A percentile compares a stretch with the other conserved stretches of the same genome.
These are phyloP conservation scores for Nomada flava DNA, from an alignment of 2,888 invertebrate species.

Conservation along the genomic window DNA sequence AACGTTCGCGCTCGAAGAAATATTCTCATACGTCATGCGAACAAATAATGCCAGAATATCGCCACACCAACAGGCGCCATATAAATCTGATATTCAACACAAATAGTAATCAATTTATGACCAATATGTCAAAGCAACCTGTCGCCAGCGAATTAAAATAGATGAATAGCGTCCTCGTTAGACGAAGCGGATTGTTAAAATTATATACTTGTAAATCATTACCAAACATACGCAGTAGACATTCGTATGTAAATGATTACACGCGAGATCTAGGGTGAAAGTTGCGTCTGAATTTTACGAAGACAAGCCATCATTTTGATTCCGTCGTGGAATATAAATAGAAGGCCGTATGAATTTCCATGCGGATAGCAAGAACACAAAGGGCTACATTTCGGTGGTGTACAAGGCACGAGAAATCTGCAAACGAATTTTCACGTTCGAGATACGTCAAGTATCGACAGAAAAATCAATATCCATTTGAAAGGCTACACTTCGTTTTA, in stretches of 20 bases:
- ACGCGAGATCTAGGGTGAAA: background rate
- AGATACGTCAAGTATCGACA: constrained; percentile 21
- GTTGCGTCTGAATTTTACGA: constrained; percentile 2
- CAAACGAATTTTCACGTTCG: constrained; percentile 32
- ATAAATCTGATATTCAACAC: background rate
- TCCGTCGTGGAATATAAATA: constrained; percentile 12
- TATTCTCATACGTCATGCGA: background rate
- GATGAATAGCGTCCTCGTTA: background rate
- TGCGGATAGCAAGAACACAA: background rate
- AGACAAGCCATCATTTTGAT: constrained; percentile 4
- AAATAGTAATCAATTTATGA: constrained; percentile 1
- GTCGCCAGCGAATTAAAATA: background rate
- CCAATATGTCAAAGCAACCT: background rate
- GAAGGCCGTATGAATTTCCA: constrained; percentile 8
- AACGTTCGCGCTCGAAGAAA: background rate
- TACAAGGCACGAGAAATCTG: constrained; percentile 15
- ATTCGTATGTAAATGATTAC: background rate
- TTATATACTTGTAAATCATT: background rate
- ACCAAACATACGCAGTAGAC: background rate
- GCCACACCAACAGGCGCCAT: background rate
- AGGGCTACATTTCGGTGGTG: constrained; percentile 22
- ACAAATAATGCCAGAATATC: background rate
- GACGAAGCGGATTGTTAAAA: background rate
- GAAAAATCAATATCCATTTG: constrained; percentile 51
- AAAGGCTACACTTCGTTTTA: constrained; percentile 32